Percentiles rank a stretch among this genome's conserved stretches.
These are phyloP conservation scores for Hylyphantes graminicola DNA, from an alignment of 1,140 invertebrate genomes.

Conservation along the genomic window DNA sequence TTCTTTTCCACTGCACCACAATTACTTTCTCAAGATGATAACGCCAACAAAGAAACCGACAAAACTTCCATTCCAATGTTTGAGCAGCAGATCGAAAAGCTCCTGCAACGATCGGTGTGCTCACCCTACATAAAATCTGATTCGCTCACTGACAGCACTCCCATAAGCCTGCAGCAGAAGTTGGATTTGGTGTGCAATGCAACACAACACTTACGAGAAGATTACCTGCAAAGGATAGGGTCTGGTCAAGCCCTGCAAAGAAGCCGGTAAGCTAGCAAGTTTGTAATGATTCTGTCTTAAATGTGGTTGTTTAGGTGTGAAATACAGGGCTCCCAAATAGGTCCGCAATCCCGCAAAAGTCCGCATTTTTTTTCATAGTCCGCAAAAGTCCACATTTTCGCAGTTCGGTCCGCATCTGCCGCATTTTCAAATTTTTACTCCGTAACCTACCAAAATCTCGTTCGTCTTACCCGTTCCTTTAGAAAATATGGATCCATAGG, in stretches of 20 bases:
- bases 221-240: constrained; percentile 80
- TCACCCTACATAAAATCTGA: constrained; percentile 82
- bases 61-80: constrained; percentile 74
- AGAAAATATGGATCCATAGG: too few relatives aligned
- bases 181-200: constrained; percentile 77
- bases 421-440: too few relatives aligned
- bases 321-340: too few relatives aligned
- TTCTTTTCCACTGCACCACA: constrained; percentile 32
- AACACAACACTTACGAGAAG: constrained; percentile 77
- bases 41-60: constrained; percentile 23
- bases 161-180: constrained; percentile 76
- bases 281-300: too few relatives aligned
- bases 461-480: too few relatives aligned
- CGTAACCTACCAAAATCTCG: too few relatives aligned
- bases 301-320: too few relatives aligned
- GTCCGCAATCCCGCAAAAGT: too few relatives aligned
- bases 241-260: constrained; percentile 77
- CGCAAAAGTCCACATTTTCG: too few relatives aligned
- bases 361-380: too few relatives aligned
- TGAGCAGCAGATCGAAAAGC: constrained; percentile 77
- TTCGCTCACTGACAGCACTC: constrained; percentile 66
- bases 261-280: constrained; percentile 65
- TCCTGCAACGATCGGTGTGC: constrained; percentile 77
- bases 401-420: too few relatives aligned
- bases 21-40: constrained; percentile 21